Evolutionary conservation across 2,888 invertebrate genomes (phyloP).

Genomic region (Eustalomyia histrio): DNA sequence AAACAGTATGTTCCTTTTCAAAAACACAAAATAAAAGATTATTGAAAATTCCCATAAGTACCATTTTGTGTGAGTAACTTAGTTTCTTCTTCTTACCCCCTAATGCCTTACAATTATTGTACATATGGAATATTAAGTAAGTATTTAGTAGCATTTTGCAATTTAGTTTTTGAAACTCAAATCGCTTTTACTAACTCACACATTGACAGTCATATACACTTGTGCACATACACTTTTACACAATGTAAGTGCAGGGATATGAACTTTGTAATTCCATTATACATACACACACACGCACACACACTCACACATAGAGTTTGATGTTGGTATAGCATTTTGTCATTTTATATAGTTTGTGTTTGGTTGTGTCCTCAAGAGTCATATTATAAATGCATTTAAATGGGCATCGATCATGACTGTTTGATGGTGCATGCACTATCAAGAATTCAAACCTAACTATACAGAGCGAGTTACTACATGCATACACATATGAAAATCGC

Average conservation of each 20-base stretch:
- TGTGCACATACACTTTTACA: not conserved
- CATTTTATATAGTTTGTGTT: slow-evolving; percentile 50
- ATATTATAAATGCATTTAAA: slow-evolving; percentile 69
- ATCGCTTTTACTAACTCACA: slow-evolving; percentile 26
- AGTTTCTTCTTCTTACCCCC: slow-evolving; percentile 3
- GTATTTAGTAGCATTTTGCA: slow-evolving; percentile 40
- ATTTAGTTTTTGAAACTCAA: slow-evolving; percentile 39
- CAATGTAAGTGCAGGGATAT: not conserved
- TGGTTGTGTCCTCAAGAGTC: slow-evolving; percentile 65
- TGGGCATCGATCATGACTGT: slow-evolving; percentile 67
- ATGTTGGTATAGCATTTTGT: slow-evolving; percentile 67
- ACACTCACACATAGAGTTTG: too few species aligned
- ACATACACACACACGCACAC: slow-evolving; percentile 1
- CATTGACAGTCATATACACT: slow-evolving; percentile 10
- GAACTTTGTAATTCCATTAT: not conserved
- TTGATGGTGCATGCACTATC: slow-evolving; percentile 47
- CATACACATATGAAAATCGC: not conserved
- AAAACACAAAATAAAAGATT: slow-evolving; percentile 22
- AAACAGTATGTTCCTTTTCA: slow-evolving; percentile 11
- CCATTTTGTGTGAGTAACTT: slow-evolving; percentile 45
- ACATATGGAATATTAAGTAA: slow-evolving; percentile 28
- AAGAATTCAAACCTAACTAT: slow-evolving; percentile 8
- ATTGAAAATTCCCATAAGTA: slow-evolving; percentile 60
- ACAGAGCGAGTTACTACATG: not conserved
- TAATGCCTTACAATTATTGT: slow-evolving; percentile 15